These are phyloP conservation scores for Melanostoma mellinum DNA, from an alignment of 2,888 invertebrate species.

Conservation along the genomic window DNA sequence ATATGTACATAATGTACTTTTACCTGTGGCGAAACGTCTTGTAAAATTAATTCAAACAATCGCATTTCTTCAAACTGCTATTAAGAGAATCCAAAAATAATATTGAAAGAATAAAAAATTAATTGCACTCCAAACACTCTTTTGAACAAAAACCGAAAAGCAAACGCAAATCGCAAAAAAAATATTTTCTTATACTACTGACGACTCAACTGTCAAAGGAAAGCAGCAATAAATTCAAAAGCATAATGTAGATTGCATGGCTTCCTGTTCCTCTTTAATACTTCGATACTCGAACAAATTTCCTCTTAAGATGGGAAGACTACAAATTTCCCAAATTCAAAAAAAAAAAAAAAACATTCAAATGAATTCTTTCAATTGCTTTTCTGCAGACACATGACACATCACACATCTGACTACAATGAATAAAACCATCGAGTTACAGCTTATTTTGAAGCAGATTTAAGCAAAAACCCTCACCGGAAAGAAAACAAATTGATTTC, in stretches of 20 bases:
- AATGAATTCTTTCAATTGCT: neutral
- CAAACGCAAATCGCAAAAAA: no score
- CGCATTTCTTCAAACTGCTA: conserved; percentile 31
- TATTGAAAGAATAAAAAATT: no score
- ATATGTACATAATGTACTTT: neutral
- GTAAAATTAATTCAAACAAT: conserved; percentile 38
- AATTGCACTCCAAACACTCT: no score
- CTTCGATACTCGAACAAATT: conserved; percentile 7
- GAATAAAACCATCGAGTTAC: no score
- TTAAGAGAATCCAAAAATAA: no score
- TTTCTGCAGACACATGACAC: no score
- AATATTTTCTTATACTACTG: no score
- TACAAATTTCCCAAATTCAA: conserved; percentile 5
- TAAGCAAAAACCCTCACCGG: neutral
- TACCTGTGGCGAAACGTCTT: conserved; percentile 47
- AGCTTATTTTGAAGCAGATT: no score
- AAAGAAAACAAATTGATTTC: neutral
- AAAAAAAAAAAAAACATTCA: neutral
- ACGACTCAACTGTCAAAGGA: no score
- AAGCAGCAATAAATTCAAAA: no score
- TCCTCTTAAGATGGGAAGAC: neutral
- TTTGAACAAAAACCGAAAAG: no score
- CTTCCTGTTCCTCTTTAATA: neutral
- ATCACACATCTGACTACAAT: no score
- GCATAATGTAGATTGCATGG: neutral